A percentile compares a stretch with the other conserved stretches of the same genome.
Evolutionary conservation across 2,888 invertebrate species (phyloP).

Genomic region (Dorcus parallelipipedus): DNA sequence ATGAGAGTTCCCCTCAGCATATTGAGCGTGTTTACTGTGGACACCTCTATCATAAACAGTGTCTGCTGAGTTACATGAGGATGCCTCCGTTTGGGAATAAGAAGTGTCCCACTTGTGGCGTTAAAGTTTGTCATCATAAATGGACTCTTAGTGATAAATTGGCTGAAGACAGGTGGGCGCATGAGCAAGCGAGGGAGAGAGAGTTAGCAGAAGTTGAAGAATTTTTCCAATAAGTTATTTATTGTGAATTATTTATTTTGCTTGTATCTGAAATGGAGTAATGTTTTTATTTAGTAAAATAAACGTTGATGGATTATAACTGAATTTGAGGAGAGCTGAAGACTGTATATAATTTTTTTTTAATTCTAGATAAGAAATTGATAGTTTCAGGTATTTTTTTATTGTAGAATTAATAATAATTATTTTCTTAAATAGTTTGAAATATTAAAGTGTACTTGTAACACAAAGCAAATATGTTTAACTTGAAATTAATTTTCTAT

Average conservation of each 20-base stretch:
- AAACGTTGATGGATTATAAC: too few relatives aligned
- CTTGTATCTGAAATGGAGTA: neutral
- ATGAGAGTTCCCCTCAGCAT: constrained; percentile 58
- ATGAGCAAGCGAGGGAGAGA: constrained; percentile 69
- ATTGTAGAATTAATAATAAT: too few relatives aligned
- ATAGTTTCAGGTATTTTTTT: too few relatives aligned
- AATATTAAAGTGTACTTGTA: too few relatives aligned
- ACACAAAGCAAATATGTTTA: too few relatives aligned
- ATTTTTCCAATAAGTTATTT: constrained; percentile 55
- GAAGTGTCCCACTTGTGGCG: constrained; percentile 60
- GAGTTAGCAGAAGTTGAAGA: constrained; percentile 74
- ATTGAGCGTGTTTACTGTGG: constrained; percentile 71
- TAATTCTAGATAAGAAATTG: too few relatives aligned
- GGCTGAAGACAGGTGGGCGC: constrained; percentile 74
- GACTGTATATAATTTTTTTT: too few relatives aligned
- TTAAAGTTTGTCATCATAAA: constrained; percentile 68
- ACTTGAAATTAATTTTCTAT: too few relatives aligned
- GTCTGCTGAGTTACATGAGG: constrained; percentile 65
- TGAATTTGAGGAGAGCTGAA: too few relatives aligned
- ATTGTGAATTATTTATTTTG: neutral
- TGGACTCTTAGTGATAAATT: constrained; percentile 67
- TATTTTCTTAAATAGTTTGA: too few relatives aligned
- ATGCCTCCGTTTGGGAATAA: constrained; percentile 75
- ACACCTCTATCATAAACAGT: constrained; percentile 68
- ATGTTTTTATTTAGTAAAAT: too few relatives aligned